A percentile compares a stretch with the other conserved stretches of the same genome.
These are phyloP conservation scores for Caenorhabditis macrosperma DNA, from an alignment of 2,888 invertebrate genomes.

Conservation along the genomic window DNA sequence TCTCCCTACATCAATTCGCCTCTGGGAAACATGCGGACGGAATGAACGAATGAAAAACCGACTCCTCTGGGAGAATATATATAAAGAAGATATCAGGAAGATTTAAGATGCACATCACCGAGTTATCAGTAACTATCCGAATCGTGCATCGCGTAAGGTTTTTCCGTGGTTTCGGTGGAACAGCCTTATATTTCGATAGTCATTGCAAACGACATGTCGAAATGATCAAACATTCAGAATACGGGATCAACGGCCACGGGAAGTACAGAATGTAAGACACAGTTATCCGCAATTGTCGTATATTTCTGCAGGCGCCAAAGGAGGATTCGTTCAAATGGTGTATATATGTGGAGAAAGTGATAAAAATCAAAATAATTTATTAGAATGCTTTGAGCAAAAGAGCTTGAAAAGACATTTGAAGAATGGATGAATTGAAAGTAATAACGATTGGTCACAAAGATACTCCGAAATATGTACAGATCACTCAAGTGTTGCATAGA, in stretches of 20 bases:
- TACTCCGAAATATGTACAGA: slow-evolving; percentile 51
- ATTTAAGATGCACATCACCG: no score
- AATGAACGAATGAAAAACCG: no score
- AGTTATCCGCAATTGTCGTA: no score
- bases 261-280: background rate
- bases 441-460: slow-evolving; percentile 8
- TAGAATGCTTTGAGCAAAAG: slow-evolving; percentile 38
- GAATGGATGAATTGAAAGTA: slow-evolving; percentile 14
- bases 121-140: no score
- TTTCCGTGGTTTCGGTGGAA: no score
- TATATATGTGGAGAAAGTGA: background rate
- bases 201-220: slow-evolving; percentile 62
- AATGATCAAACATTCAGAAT: slow-evolving; percentile 57
- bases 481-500: background rate
- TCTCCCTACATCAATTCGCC: no score
- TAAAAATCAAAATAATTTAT: slow-evolving; percentile 38
- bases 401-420: slow-evolving; percentile 1
- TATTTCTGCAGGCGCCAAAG: background rate
- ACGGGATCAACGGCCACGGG: slow-evolving; percentile 6
- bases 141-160: no score
- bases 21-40: no score
- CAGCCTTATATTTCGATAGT: slow-evolving; percentile 60
- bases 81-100: no score
- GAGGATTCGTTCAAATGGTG: slow-evolving; percentile 60
- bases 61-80: no score